A percentile compares a stretch with the other conserved stretches of the same genome.
These are phyloP conservation scores for Nowickia ferox DNA, from an alignment of 2,888 invertebrate genomes.

Conservation along the genomic window DNA sequence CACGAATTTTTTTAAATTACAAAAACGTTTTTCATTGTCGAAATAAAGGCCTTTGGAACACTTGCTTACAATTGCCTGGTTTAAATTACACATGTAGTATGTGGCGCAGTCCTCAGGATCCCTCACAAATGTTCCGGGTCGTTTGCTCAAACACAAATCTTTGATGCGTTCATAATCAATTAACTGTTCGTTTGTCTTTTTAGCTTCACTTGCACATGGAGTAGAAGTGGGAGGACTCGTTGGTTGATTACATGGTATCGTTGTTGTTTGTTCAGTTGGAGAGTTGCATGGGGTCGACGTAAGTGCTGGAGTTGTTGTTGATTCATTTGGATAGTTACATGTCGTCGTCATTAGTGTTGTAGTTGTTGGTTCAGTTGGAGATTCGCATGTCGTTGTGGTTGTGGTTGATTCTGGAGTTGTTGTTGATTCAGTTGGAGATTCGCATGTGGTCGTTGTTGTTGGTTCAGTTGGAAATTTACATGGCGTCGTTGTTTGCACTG, in stretches of 20 bases:
- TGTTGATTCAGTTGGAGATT: not conserved
- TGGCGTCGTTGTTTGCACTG: not conserved
- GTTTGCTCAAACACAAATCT: conserved; percentile 24
- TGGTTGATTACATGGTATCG: too few species aligned
- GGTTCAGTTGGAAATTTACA: not conserved
- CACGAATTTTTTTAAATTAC: conserved; percentile 36
- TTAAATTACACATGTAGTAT: conserved; percentile 33
- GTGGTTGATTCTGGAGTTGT: not conserved
- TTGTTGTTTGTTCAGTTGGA: not conserved
- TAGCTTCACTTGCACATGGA: too few species aligned
- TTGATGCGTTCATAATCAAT: not conserved
- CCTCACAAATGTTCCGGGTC: conserved; percentile 23
- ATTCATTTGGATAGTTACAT: not conserved
- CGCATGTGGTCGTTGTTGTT: not conserved
- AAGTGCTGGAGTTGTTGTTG: not conserved
- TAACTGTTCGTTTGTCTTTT: not conserved
- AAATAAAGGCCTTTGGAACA: conserved; percentile 24
- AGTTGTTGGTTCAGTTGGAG: not conserved
- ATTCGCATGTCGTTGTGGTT: not conserved
- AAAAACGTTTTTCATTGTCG: conserved; percentile 6
- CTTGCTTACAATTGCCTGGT: not conserved
- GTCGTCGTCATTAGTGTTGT: not conserved
- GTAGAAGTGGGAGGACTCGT: too few species aligned
- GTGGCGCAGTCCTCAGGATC: conserved; percentile 41
- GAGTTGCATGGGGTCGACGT: not conserved